phyloP scores from a whole-genome alignment of 2,888 invertebrate species.

The Polyploca ridens region DNA sequence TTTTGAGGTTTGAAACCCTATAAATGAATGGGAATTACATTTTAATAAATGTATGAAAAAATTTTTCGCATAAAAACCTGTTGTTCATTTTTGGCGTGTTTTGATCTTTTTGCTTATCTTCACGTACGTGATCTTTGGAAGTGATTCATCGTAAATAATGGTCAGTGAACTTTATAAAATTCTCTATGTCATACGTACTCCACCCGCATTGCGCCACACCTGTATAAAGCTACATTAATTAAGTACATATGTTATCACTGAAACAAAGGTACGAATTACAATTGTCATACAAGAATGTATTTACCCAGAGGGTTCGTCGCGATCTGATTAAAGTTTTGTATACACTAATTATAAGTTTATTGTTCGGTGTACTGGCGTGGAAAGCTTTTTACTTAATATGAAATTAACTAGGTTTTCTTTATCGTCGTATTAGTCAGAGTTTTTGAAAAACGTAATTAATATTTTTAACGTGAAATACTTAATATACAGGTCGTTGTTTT shows the following conservation, averaged over 20 bases:
- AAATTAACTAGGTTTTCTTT: neutral
- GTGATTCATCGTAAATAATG: no score
- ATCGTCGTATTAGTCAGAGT: neutral
- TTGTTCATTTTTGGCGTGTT: no score
- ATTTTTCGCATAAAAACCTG: no score
- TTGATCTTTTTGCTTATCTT: no score
- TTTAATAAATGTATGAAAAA: no score
- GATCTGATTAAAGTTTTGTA: neutral
- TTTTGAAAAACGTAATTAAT: neutral
- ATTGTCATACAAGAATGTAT: neutral
- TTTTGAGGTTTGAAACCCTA: no score
- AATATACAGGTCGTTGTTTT: no score
- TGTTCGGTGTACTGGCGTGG: neutral
- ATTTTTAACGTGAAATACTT: no score
- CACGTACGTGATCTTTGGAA: no score
- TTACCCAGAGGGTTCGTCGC: neutral
- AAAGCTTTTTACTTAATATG: neutral
- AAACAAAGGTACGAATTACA: neutral
- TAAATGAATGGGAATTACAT: no score
- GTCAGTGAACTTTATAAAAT: neutral
- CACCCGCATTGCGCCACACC: neutral
- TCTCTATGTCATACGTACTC: neutral
- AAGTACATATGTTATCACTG: neutral
- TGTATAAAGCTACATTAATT: neutral
- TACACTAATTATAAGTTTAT: conserved; percentile 1